Percentiles rank a stretch among this genome's conserved stretches.
Conservation (phyloP, 2,797 vertebrate genomes). For the Mormyrops boulengeri region DNA sequence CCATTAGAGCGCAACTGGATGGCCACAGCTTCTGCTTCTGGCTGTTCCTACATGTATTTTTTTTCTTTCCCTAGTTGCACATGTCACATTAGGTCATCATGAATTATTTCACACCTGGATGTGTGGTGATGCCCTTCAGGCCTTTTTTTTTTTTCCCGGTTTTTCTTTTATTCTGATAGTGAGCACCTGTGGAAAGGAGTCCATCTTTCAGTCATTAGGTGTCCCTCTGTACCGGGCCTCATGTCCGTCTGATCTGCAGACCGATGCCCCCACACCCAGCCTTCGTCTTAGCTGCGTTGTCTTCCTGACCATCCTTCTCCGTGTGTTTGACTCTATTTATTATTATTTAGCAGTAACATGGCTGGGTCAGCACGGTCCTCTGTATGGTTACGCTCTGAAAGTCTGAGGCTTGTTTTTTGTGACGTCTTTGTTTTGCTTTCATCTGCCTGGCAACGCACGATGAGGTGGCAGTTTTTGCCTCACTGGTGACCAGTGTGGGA, state of each 20-base stretch:
- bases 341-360: not conserved
- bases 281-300: not conserved
- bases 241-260: not conserved
- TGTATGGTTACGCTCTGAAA: not conserved
- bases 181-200: not conserved
- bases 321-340: not conserved
- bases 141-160: not conserved
- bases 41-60: not conserved
- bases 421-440: constrained; percentile 12
- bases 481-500: not conserved
- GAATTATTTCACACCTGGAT: not conserved
- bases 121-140: not conserved
- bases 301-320: not conserved
- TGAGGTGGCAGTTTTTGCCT: no score
- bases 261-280: not conserved
- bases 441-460: not conserved
- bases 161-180: not conserved
- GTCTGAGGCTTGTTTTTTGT: not conserved
- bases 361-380: not conserved
- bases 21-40: not conserved
- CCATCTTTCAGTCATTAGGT: not conserved
- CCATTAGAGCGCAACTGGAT: not conserved
- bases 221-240: not conserved
- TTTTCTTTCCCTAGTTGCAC: not conserved
- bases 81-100: not conserved